Percentiles rank a stretch among this genome's conserved stretches.
Conservation (phyloP, 2,113 vertebrate species). For the Hypocryptadius cinnamomeus region DNA sequence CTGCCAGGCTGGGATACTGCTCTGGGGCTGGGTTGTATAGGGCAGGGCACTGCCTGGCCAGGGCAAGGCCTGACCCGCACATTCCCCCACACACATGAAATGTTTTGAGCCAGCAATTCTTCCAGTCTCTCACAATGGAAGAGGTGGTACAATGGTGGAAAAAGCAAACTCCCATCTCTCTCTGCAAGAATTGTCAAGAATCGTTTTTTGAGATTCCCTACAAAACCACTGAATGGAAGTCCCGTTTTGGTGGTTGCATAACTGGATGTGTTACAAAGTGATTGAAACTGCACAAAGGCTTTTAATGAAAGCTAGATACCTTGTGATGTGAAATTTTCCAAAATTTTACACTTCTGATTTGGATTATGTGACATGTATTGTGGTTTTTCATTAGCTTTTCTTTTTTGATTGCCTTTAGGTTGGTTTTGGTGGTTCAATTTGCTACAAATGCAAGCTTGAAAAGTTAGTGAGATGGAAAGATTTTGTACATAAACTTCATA, state of each 20-base stretch:
- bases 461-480: background rate
- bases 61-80: background rate
- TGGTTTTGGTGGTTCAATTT: background rate
- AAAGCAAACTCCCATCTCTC: background rate
- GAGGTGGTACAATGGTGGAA: fast-evolving
- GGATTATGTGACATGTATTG: background rate
- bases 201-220: background rate
- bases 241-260: background rate
- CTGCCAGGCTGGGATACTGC: background rate
- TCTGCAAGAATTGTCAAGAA: background rate
- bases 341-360: background rate
- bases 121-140: background rate
- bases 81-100: background rate
- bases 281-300: background rate
- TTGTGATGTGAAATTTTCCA: background rate
- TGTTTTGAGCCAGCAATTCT: background rate
- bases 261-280: background rate
- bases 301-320: background rate
- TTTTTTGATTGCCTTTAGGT: background rate
- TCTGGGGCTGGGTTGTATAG: fast-evolving
- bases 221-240: background rate
- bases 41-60: background rate
- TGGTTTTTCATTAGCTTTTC: background rate
- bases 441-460: background rate
- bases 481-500: background rate